Conservation (phyloP, 2,113 vertebrate species). For the Sylvia atricapilla region DNA sequence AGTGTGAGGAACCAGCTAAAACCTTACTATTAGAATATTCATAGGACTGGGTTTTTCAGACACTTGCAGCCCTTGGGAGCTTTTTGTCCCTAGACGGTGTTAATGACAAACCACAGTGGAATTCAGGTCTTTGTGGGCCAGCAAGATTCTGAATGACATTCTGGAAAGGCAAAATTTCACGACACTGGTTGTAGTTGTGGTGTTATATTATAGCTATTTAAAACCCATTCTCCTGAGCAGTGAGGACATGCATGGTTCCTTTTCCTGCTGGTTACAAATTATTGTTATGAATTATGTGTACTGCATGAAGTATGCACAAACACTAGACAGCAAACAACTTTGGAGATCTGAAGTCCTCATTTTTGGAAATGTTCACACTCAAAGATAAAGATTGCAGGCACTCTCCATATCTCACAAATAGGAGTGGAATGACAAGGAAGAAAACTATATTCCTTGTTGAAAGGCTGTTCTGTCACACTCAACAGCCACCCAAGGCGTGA, state of each 20-base stretch:
- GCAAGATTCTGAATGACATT: neutral
- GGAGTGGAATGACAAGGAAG: neutral
- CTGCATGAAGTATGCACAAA: neutral
- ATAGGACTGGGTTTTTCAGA: neutral
- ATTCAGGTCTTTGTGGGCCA: neutral
- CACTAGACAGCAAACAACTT: neutral
- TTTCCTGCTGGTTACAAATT: neutral
- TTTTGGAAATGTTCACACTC: neutral
- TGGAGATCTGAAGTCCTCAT: neutral
- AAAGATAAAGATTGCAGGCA: neutral
- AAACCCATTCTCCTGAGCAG: neutral
- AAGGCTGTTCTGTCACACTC: neutral
- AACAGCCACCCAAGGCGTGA: neutral
- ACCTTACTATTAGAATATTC: neutral
- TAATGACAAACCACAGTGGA: slow-evolving; percentile 10
- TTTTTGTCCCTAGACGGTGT: neutral
- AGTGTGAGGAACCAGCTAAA: neutral
- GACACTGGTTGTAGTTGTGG: neutral
- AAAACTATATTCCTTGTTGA: neutral
- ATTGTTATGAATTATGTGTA: neutral
- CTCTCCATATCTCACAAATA: neutral
- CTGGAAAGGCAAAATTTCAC: neutral
- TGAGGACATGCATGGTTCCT: neutral
- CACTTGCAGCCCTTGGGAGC: neutral
- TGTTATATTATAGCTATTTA: neutral